Evolutionary conservation across 1,140 invertebrate genomes (phyloP), one percentile per base, ranked within the genome.

Genomic region (Thaumatotibia leucotreta): DNA sequence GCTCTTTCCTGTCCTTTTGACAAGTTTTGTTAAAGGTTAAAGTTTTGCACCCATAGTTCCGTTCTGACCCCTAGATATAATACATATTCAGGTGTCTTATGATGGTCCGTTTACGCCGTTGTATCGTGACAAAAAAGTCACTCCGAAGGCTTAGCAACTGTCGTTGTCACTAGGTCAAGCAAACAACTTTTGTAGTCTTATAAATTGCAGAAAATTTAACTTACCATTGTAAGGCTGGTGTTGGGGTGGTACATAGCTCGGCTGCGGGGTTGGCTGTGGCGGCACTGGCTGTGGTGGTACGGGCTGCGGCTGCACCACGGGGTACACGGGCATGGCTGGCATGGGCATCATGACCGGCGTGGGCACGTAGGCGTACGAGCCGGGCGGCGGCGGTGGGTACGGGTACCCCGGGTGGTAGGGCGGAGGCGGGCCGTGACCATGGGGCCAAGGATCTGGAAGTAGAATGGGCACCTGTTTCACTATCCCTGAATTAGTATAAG

Each of bases 261-360:
- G 39, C 39, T 64, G 35, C 2, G 77, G 79, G 4, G 76, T 79
- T 10, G 79, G 66, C 14, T 72, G 66, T 14, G 67, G 69, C 6
- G 24, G 61, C 6, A 35, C 31, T 3, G 72, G 63, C 29, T 65
- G 52, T 50, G 70, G 39, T 32, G 68, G 72, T 1, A 63, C 45
- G 27, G 70, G 65, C 35, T 70, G 64, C 17, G 66, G 6, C 29
- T 68, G 45, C 10, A 69, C 71, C 4, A 70, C 76, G 0, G 82
- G 83, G 64, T 85, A 88, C 33, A 79, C 22, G 0, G 84, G 84
- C 77, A 86, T 79, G 17, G 39, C 39, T 17, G 39, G 39, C 14
- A 45, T 17, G 4, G 84, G 84, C 77, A 86, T 80, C 74, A 84
- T 79, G 9, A 88, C 79, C 0, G 85, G 83, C 0, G 84, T 45